A percentile compares a stretch with the other conserved stretches of the same genome.
These are phyloP conservation scores for Alouatta palliata DNA, from an alignment of 2,113 vertebrate genomes.

Conservation along the genomic window DNA sequence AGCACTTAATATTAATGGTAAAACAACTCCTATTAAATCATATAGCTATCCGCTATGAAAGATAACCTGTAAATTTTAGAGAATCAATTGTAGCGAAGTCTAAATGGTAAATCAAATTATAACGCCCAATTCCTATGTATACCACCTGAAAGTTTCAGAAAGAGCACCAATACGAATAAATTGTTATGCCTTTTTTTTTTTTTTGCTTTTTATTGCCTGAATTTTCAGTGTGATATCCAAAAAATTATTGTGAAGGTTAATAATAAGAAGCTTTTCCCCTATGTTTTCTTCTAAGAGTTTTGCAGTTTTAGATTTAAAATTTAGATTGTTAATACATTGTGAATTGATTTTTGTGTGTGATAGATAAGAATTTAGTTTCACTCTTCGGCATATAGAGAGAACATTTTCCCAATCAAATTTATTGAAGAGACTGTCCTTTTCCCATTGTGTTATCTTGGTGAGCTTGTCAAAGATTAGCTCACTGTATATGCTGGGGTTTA, in stretches of 20 bases:
- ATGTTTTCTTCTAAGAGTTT: neutral
- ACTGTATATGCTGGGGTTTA: neutral
- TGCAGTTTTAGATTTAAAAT: neutral
- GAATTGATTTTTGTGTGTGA: neutral
- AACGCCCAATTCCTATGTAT: neutral
- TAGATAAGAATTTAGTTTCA: neutral
- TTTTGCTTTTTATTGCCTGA: neutral
- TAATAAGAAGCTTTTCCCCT: neutral
- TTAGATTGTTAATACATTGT: neutral
- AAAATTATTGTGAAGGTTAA: neutral
- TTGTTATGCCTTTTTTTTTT: neutral
- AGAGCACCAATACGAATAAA: neutral
- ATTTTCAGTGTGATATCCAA: neutral
- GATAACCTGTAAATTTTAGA: neutral
- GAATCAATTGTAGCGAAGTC: neutral
- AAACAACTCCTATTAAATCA: constrained; percentile 36
- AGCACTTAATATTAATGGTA: constrained; percentile 30
- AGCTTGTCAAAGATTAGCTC: neutral
- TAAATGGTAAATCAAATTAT: neutral
- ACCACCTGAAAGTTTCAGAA: neutral
- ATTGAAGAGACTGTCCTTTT: neutral
- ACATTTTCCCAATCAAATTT: neutral
- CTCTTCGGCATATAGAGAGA: neutral
- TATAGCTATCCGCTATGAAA: neutral
- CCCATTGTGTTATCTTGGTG: neutral